Evolutionary conservation across 1,140 invertebrate genomes (phyloP), one percentile per base, ranked within the genome.

Genomic region (Tribolium castaneum): DNA sequence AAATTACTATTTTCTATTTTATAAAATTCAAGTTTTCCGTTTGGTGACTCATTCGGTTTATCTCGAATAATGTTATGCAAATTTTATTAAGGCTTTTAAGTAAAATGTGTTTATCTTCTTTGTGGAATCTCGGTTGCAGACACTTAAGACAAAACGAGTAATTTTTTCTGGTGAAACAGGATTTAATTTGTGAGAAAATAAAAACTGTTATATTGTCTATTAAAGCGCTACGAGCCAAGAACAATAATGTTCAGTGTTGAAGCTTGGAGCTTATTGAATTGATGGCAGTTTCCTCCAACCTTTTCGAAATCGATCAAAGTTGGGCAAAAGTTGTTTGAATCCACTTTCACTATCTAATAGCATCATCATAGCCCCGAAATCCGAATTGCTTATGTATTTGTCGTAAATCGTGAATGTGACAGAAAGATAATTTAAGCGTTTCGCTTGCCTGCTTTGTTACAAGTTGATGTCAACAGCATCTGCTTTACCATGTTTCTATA

Each of bases 381-480:
- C 22, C 19, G 19, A 52, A 52, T 52, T 54, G 25, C 45, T 52
- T 25, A 22, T 72, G 49, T 54, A 51, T 52, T 73, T 73, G 50
- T 54, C 71, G 49, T 73, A 54, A 52, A 35, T 73, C 50, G 14
- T 73, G 49, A 52, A 73, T 73, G 30, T 73, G 70, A 72, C 70
- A 72, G 39, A 72, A 72, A 49, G 39, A 72, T 72, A 72, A 73
- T 73, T 73, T 73, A 35, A 22, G 14, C 13, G 49, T 73, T 73
- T 73, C 16, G 6, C 71, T 73, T 73, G 59, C 30, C 10, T 12
- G 59, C 30, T 59, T 19, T 66, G 59, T 66, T 66, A 66, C 30
- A 35, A 66, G 59, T 14, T 35, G 59, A 66, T 66, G 59, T 35
- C 59, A 35, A n/a, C 59, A 66, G 30, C 59, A 35, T 66, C 25